These are phyloP conservation scores for Castor canadensis DNA, from an alignment of 2,113 vertebrate genomes.

Conservation along the genomic window DNA sequence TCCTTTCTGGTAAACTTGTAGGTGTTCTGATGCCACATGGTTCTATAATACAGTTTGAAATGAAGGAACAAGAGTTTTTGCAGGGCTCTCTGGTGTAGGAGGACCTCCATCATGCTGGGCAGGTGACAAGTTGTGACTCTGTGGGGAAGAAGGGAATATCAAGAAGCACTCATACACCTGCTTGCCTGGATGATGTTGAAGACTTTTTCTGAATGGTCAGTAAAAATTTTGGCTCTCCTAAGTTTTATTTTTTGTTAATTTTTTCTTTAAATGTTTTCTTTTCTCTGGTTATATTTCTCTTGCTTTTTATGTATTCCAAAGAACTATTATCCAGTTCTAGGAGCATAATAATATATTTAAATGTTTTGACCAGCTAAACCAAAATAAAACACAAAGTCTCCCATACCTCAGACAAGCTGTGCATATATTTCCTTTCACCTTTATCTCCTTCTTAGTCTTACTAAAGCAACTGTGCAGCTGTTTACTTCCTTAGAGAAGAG, in stretches of 20 bases:
- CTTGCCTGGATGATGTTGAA: neutral
- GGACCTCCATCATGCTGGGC: neutral
- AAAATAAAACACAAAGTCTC: neutral
- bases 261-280: neutral
- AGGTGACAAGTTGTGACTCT: neutral
- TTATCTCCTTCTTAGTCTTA: conserved; percentile 25
- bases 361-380: neutral
- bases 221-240: neutral
- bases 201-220: neutral
- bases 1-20: neutral
- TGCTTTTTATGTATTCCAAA: neutral
- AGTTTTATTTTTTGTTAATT: neutral
- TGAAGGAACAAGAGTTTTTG: neutral
- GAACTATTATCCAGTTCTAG: neutral
- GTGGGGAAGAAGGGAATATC: too few species aligned
- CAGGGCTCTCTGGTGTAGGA: neutral
- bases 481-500: neutral
- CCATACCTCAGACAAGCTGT: conserved; percentile 13
- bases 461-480: conserved; percentile 41
- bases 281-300: neutral
- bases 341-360: neutral
- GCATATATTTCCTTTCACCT: conserved; percentile 50
- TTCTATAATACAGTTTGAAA: neutral
- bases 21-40: neutral
- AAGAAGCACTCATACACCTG: neutral